These are phyloP conservation scores for Polypedilum pembai DNA, from an alignment of 1,140 invertebrate genomes.

Conservation along the genomic window DNA sequence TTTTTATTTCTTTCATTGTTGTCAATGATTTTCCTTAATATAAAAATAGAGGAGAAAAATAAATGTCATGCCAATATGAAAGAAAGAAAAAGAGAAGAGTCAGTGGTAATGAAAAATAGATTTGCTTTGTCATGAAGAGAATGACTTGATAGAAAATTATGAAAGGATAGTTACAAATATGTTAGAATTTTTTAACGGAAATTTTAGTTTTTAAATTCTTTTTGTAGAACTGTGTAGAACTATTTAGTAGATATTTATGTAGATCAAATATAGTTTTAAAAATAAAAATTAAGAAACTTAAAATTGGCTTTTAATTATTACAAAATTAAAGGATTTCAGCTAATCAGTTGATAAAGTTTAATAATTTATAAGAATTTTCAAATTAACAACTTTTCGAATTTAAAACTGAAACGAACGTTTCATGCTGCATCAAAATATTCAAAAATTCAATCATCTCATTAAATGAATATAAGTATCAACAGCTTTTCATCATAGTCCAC, in stretches of 20 bases:
- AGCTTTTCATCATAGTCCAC: too few relatives aligned
- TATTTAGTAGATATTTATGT: too few relatives aligned
- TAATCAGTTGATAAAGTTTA: background rate
- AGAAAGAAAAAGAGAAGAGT: background rate
- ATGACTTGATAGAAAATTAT: background rate
- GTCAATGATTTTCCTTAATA: background rate
- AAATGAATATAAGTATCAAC: too few relatives aligned
- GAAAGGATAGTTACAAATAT: too few relatives aligned
- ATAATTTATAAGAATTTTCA: background rate
- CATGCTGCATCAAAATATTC: too few relatives aligned
- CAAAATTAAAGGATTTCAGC: background rate
- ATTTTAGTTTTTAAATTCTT: too few relatives aligned
- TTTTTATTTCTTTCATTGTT: background rate
- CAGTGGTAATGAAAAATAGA: background rate
- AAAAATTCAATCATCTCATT: too few relatives aligned
- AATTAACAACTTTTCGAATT: background rate
- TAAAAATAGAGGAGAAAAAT: background rate
- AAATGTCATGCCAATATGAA: constrained; percentile 4
- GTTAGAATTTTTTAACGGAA: too few relatives aligned
- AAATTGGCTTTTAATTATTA: background rate
- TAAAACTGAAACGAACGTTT: background rate
- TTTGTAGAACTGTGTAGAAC: too few relatives aligned
- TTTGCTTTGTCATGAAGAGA: constrained; percentile 3
- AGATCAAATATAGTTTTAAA: too few relatives aligned
- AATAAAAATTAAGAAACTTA: background rate